Evolutionary conservation across 1,140 invertebrate species (phyloP), one percentile per base, ranked within the genome.

Genomic region (Lordiphosa clarofinis): DNA sequence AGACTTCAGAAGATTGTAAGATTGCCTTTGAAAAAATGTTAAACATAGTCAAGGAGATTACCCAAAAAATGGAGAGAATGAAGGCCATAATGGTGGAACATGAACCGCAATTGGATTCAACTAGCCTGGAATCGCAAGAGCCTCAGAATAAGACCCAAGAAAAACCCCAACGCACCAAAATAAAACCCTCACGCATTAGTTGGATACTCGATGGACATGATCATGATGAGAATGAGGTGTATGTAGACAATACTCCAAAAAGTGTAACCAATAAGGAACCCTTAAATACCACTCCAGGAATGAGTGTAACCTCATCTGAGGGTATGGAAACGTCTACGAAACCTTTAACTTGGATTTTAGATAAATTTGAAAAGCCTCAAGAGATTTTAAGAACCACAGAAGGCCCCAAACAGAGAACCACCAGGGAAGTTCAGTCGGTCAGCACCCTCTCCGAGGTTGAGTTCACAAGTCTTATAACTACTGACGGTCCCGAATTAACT

Each of bases 1-100:
- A 86, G 9, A 81, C 82, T 4, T 73, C 69, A 0, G 47, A 78
- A 12, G 69, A 86, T 28, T 88, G 87, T 54, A 81, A 86, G 78
- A 63, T 64, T 9, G 78, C 69, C 13, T 88, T 88, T n/a, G 42
- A 86, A 52, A 67, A 70, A 8, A 84, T 88, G 69, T 88, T 88
- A 38, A 64, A 86, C 7, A 70, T 88, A 66, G 82, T 82, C 39
- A 76, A 60, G 31, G 87, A 88, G 19, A 73, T 88, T 4, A 73
- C 69, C 38, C 74, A 88, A 39, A 88, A 82, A 58, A 73, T 88
- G 60, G 72, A 88, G 19, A 87, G 87, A 56, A 88, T 88, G 87
- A 73, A 76, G 56, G 68, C 58, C 1, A 78, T 88, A 10, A 87
- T 88, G 28, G 56, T 66, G 19, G 76, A 70, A 8, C 79, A 71